phyloP scores from a whole-genome alignment of 2,113 vertebrate species.

The Brachirus orientalis region DNA sequence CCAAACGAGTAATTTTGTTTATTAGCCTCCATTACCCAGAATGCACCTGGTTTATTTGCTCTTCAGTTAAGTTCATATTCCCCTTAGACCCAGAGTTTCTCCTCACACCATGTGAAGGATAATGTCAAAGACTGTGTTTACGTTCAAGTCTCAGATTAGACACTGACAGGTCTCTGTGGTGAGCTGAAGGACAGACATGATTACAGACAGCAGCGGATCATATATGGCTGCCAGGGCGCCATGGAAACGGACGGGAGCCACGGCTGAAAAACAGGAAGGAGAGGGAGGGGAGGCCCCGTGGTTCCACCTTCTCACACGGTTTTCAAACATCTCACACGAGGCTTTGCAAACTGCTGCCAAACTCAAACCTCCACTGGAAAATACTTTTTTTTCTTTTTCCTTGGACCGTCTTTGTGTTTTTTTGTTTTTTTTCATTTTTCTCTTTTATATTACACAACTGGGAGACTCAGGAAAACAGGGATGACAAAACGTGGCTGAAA shows the following conservation, averaged over 20 bases:
- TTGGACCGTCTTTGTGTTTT: neutral
- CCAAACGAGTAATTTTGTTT: too few species aligned
- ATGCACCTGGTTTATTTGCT: too few species aligned
- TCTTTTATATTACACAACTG: conserved; percentile 4
- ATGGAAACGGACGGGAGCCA: conserved; percentile 41
- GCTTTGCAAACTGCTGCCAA: conserved; percentile 40
- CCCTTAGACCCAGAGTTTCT: neutral
- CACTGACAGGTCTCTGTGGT: conserved; percentile 10
- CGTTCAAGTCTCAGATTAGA: conserved; percentile 21
- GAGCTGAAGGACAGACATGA: conserved; percentile 45
- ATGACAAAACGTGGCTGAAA: conserved; percentile 8
- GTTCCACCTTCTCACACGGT: conserved; percentile 28
- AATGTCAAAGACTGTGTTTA: conserved; percentile 2
- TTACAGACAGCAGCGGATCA: conserved; percentile 31
- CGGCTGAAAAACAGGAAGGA: conserved; percentile 53
- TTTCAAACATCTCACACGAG: conserved; percentile 34
- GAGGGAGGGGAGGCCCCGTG: conserved; percentile 19
- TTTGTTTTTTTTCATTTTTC: conserved; percentile 8
- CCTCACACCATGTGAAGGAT: conserved; percentile 7
- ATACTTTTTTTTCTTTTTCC: neutral
- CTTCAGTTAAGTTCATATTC: neutral
- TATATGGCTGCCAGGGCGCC: conserved; percentile 67
- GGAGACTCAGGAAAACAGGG: neutral
- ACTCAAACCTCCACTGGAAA: conserved; percentile 33
- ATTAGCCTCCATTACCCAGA: too few species aligned